These are phyloP conservation scores for Corythaeola cristata DNA, from an alignment of 2,113 vertebrate species.

Conservation along the genomic window DNA sequence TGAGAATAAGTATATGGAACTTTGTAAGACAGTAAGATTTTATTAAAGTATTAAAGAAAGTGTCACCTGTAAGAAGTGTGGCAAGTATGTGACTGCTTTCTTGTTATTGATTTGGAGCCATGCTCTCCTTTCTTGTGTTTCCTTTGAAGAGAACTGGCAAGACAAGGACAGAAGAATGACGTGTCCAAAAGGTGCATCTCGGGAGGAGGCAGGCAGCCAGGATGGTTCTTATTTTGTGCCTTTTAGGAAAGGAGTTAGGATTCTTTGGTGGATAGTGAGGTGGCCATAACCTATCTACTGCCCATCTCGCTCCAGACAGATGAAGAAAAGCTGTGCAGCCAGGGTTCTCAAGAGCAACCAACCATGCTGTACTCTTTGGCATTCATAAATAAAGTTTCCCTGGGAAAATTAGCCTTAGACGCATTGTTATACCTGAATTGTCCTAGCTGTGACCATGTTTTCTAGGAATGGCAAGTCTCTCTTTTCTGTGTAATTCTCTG, in stretches of 20 bases:
- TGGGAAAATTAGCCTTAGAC: not conserved
- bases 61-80: not conserved
- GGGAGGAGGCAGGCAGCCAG: not conserved
- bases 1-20: not conserved
- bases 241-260: not conserved
- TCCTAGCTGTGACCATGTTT: not conserved
- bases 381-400: not conserved
- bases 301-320: not conserved
- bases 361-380: not conserved
- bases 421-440: not conserved
- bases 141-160: not conserved
- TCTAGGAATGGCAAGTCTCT: not conserved
- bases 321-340: not conserved
- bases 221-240: not conserved
- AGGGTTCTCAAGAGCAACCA: not conserved
- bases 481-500: not conserved
- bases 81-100: not conserved
- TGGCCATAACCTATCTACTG: not conserved
- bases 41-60: not conserved
- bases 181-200: not conserved
- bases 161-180: not conserved
- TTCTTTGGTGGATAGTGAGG: not conserved
- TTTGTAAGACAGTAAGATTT: not conserved
- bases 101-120: not conserved
- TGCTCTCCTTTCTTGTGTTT: not conserved